Base-by-base conservation (phyloP, 2,113 vertebrate species). In the Garra rufa region DNA sequence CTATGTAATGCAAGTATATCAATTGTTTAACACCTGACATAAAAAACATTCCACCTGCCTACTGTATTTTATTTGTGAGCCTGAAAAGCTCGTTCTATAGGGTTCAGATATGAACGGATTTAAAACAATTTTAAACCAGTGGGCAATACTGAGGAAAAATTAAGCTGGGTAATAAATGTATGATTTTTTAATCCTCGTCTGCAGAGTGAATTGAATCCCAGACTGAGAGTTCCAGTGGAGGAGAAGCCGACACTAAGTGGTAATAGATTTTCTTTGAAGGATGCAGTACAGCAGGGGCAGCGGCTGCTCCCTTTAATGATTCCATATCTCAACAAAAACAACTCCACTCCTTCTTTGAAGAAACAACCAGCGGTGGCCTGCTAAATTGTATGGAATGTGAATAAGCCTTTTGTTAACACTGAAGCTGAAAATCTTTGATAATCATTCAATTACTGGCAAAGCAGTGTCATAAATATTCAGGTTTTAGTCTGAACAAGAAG, bases 111-210 rank as follows among this genome's bases (percentile, higher is more conserved):
- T 81, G 80, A 69, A 83, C 81, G 83, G 86, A 87, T 89, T 88
- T 88, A 88, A 89, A 90, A 89, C 79, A 85, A 88, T 90, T 86
- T 89, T 59, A 69, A 89, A 79, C 75, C 57, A 73, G 17, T 82
- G 85, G 83, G 50, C 38, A 73, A 76, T 70, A 79, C 70, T 74
- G 59, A 87, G 15, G 57, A 82, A 76, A 87, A 88, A 89, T 87
- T 82, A 87, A 84, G 76, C 59, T 73, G 59, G 75, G 82, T 85
- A 85, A 87, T 70, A 85, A 83, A 84, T 55, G 76, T 86, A 63
- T 77, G 82, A 57, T 80, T 89, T 74, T 81, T 86, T 85, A 91
- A 91, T 91, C 87, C 85, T 84, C 86, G 57, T 88, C 83, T 81
- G 81, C 74, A 30, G 26, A 78, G 85, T 88, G 84, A 67, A 88